Evolutionary conservation across 1,140 invertebrate genomes (phyloP).

Genomic region (Phenacoccus solenopsis): DNA sequence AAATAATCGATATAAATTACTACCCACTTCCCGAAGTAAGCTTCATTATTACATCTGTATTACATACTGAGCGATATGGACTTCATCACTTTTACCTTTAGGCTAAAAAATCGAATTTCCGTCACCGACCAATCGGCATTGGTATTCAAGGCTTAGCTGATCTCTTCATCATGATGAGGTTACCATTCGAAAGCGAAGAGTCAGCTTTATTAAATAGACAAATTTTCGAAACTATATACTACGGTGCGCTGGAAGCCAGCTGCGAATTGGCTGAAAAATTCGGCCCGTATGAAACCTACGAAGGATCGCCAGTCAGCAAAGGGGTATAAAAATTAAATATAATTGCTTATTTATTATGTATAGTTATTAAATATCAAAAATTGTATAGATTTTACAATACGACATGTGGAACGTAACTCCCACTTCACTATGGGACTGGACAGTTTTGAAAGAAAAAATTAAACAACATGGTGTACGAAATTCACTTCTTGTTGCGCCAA

Average conservation of each 20-base stretch:
- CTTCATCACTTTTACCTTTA: constrained; percentile 29
- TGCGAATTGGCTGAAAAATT: constrained; percentile 82
- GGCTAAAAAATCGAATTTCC: constrained; percentile 69
- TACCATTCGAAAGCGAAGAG: constrained; percentile 78
- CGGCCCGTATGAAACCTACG: constrained; percentile 84
- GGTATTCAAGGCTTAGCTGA: constrained; percentile 95
- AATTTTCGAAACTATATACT: constrained; percentile 98
- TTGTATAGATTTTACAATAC: constrained; percentile 72
- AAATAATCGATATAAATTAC: constrained; percentile 94
- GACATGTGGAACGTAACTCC: constrained; percentile 95
- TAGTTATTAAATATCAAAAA: neutral
- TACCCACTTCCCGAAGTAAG: constrained; percentile 85
- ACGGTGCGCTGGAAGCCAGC: constrained; percentile 86
- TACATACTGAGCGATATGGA: no score
- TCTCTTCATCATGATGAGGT: constrained; percentile 87
- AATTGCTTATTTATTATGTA: no score
- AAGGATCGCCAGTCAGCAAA: constrained; percentile 83
- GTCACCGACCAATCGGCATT: constrained; percentile 91
- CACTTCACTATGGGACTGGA: constrained; percentile 83
- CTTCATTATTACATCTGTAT: neutral
- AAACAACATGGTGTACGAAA: constrained; percentile 84
- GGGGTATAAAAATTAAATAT: constrained; percentile 37
- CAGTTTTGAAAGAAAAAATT: constrained; percentile 69
- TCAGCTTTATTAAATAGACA: constrained; percentile 82
- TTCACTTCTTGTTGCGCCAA: constrained; percentile 87